Base-by-base conservation (phyloP, 2,888 invertebrate genomes). In the Bedellia somnulentella region DNA sequence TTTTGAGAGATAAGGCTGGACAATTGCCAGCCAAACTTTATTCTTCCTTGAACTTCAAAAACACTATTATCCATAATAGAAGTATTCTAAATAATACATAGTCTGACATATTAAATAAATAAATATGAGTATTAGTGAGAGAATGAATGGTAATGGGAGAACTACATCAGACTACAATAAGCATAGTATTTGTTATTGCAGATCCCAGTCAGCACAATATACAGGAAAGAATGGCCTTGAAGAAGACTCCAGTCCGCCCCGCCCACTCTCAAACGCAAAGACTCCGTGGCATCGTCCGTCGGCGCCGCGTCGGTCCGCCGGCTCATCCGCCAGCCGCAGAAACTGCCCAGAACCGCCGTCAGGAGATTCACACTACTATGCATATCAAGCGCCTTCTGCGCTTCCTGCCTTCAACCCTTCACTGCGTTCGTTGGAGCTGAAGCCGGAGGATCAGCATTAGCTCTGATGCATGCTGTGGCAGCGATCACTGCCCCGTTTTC, bases 271-370 rank as follows among this genome's bases (percentile, higher is more conserved):
- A 68, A 82, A 3, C 73, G 86, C 2, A 71, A 84, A 10, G 87
- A 87, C 45, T 87, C 87, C 1, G 78, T 83, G 31, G 81, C 83
- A 15, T 86, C 86, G 28, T 86, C 86, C 1, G 83, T 87, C 16
- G 87, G 87, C 2, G 86, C 87, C 0, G 86, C 86, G 1, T 89
- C 89, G 1, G 88, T 89, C 6, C 79, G 88, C 3, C 79, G 87
- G 1, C 70, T 90, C 9, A 80, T 89, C 30, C 43, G 68, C 21
- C 70, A 58, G 17, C 71, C 75, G 0, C 47, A 68, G 52, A 47
- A 76, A 62, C 38, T 81, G 54, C 76, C 80, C 51, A 46, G 71
- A 53, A 46, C 76, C 40, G 36, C 77, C 44, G 57, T 76, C 52
- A 45, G 50, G 59, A 57, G 63, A 40, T 66, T 84, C 49, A 52